Conservation (phyloP, 1,140 invertebrate genomes). For the Ostrea denselamellosa region DNA sequence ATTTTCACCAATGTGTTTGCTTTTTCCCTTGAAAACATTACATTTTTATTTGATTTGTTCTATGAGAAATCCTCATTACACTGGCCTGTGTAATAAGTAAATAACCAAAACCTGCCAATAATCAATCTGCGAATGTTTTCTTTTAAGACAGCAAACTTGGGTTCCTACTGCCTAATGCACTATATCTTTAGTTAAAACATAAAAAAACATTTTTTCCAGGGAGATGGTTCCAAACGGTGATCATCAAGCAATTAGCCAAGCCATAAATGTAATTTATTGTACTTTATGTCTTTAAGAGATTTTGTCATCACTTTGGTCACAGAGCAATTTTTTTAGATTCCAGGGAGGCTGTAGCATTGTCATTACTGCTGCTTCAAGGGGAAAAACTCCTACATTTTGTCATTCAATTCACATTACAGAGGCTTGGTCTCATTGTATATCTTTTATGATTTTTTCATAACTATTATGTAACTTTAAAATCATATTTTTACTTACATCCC, state of each 20-base stretch:
- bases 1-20: not conserved
- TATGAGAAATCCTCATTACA: not conserved
- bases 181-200: not conserved
- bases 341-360: not conserved
- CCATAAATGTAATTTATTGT: constrained; percentile 30
- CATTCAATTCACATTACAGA: not conserved
- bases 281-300: constrained; percentile 22
- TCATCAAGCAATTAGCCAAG: constrained; percentile 12
- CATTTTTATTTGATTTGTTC: constrained; percentile 22
- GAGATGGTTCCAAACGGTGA: not conserved
- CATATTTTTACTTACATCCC: not conserved
- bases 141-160: not conserved
- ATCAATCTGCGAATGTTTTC: not conserved
- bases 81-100: not conserved
- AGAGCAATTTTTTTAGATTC: not conserved
- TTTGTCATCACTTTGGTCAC: not conserved
- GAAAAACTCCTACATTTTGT: not conserved
- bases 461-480: not conserved
- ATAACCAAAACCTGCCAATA: constrained; percentile 31
- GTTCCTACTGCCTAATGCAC: constrained; percentile 17
- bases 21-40: constrained; percentile 25
- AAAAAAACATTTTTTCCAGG: not conserved
- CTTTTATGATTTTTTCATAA: not conserved
- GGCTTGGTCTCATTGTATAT: not conserved
- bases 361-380: not conserved